phyloP scores from a whole-genome alignment of 2,888 invertebrate genomes.

The Cyclophora albipunctata region DNA sequence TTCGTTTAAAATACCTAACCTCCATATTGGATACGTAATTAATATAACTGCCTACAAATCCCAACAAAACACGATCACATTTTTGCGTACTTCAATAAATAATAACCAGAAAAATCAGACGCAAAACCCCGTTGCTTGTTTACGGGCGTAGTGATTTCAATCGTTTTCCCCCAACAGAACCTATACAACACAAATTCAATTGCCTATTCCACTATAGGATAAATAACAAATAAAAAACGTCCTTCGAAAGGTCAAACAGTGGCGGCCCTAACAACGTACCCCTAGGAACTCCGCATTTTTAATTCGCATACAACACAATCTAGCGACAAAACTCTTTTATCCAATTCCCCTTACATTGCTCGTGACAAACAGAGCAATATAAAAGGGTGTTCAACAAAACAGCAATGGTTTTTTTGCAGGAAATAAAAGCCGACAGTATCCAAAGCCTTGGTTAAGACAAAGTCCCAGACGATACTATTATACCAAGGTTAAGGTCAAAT shows the following conservation, averaged over 20 bases:
- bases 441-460: conserved; percentile 25
- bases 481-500: conserved; percentile 51
- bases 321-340: conserved; percentile 2
- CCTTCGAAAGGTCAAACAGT: conserved; percentile 55
- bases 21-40: too few relatives aligned
- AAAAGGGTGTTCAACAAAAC: not conserved
- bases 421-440: conserved; percentile 12
- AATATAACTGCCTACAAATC: too few relatives aligned
- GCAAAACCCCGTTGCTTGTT: too few relatives aligned
- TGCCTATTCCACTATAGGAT: conserved; percentile 39
- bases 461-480: conserved; percentile 41
- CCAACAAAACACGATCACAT: too few relatives aligned
- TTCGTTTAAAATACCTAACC: too few relatives aligned
- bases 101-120: too few relatives aligned
- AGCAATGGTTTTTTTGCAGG: conserved; percentile 19
- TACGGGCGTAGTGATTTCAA: too few relatives aligned
- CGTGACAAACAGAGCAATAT: not conserved
- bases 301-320: conserved; percentile 8
- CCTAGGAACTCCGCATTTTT: conserved; percentile 32
- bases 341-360: conserved; percentile 25
- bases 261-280: conserved; percentile 39
- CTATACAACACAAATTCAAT: conserved; percentile 46
- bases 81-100: too few relatives aligned
- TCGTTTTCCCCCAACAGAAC: conserved; percentile 22
- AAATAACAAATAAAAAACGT: conserved; percentile 43